Conservation (phyloP, 2,888 invertebrate species). For the Balanococcus diminutus region DNA sequence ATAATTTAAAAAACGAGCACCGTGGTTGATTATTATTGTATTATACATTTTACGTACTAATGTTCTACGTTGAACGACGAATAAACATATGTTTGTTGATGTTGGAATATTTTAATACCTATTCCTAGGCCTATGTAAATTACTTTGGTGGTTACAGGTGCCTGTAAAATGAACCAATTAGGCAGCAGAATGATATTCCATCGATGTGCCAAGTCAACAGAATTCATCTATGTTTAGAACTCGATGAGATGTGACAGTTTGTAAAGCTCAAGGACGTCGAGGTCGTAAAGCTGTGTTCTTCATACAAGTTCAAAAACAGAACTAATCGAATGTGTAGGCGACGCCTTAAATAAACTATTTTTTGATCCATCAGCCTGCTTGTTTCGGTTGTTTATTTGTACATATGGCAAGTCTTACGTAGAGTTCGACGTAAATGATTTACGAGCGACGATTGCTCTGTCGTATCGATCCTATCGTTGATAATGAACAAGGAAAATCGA, state of each 20-base stretch:
- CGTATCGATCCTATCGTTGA: not conserved
- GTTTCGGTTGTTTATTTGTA: not conserved
- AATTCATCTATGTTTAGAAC: not conserved
- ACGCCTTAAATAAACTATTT: not conserved
- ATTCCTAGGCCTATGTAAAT: too few relatives aligned
- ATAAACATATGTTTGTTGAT: conserved; percentile 21
- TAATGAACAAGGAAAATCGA: not conserved
- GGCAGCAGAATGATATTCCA: too few relatives aligned
- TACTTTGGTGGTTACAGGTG: too few relatives aligned
- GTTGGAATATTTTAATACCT: not conserved
- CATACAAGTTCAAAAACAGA: not conserved
- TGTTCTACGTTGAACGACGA: conserved; percentile 13
- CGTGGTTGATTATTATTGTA: not conserved
- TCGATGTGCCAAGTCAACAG: too few relatives aligned
- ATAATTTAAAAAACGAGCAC: not conserved
- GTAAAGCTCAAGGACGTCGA: not conserved
- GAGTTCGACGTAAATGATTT: not conserved
- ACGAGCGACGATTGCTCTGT: not conserved
- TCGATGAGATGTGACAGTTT: not conserved
- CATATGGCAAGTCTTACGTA: not conserved
- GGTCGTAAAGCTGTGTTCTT: not conserved
- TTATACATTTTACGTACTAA: not conserved
- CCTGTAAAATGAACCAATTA: too few relatives aligned
- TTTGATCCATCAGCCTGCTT: not conserved
- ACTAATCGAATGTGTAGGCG: not conserved